These are phyloP conservation scores for Pardosa pseudoannulata DNA, from an alignment of 2,888 invertebrate genomes.

Conservation along the genomic window DNA sequence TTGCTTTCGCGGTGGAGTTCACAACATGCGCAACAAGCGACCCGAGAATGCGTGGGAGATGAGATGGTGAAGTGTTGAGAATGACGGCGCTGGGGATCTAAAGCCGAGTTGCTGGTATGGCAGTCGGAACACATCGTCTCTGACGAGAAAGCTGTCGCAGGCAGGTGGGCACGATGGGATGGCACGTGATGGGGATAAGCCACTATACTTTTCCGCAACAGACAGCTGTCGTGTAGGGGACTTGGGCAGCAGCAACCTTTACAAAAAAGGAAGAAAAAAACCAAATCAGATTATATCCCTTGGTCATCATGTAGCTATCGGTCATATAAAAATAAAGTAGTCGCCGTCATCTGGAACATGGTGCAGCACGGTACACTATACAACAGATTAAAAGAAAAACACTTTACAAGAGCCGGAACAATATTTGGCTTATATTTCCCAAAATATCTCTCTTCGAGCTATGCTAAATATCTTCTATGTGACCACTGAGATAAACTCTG, in stretches of 20 bases:
- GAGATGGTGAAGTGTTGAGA: constrained; percentile 26
- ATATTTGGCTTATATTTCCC: too few relatives aligned
- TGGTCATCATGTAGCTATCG: too few relatives aligned
- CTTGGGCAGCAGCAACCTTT: constrained; percentile 52
- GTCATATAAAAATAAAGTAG: too few relatives aligned
- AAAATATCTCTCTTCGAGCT: too few relatives aligned
- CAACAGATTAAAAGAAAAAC: too few relatives aligned
- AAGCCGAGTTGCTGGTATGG: constrained; percentile 16
- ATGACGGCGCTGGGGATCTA: constrained; percentile 11
- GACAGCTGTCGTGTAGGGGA: constrained; percentile 46
- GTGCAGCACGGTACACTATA: too few relatives aligned
- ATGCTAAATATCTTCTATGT: too few relatives aligned
- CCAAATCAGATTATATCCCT: too few relatives aligned
- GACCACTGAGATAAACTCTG: too few relatives aligned
- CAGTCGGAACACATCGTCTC: constrained; percentile 33
- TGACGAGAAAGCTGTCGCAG: constrained; percentile 17
- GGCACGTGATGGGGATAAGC: constrained; percentile 46
- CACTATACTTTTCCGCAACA: constrained; percentile 43
- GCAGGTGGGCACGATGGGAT: constrained; percentile 13
- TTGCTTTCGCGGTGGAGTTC: constrained; percentile 29
- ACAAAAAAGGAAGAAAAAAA: constrained; percentile 12
- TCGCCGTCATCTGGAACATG: too few relatives aligned
- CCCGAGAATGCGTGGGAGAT: constrained; percentile 13
- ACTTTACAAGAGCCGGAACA: too few relatives aligned
- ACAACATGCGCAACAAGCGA: constrained; percentile 28